phyloP scores from a whole-genome alignment of 1,140 invertebrate species.

The Drosophila sp. region DNA sequence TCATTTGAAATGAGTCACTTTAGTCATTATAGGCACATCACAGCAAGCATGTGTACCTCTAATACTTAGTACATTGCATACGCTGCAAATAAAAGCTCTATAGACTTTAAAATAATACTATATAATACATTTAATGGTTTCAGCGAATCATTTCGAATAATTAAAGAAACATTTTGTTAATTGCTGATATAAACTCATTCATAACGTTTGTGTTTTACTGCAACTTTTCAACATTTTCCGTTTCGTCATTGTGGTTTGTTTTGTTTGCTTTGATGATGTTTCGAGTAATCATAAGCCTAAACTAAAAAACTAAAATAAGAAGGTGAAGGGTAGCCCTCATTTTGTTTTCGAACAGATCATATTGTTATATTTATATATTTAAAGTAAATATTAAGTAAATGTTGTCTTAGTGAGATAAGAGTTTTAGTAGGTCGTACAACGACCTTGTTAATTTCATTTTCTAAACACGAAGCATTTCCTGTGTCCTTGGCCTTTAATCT shows the following conservation, averaged over 20 bases:
- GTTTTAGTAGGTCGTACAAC: constrained; percentile 19
- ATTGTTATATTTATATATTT: constrained; percentile 5
- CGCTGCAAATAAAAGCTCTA: constrained; percentile 5
- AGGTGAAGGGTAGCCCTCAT: constrained; percentile 9
- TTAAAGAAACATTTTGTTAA: constrained; percentile 7
- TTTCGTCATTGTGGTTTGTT: constrained; percentile 21
- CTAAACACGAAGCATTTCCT: constrained; percentile 16
- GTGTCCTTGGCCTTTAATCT: constrained; percentile 32
- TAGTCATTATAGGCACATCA: constrained; percentile 10
- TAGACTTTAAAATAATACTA: neutral
- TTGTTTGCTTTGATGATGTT: constrained; percentile 2
- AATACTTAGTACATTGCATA: neutral
- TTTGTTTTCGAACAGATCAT: constrained; percentile 1
- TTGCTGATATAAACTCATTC: constrained; percentile 9
- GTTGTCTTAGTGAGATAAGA: constrained; percentile 24
- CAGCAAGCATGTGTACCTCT: too few species aligned
- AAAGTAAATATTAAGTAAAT: too few species aligned
- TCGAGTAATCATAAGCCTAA: constrained; percentile 17
- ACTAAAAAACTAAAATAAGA: constrained; percentile 3
- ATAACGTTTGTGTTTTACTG: constrained; percentile 11
- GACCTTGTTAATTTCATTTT: constrained; percentile 16
- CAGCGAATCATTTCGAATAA: constrained; percentile 7
- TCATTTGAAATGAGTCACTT: constrained; percentile 46
- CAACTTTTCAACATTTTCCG: constrained; percentile 35
- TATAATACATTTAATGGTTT: neutral